Evolutionary conservation across 2,888 invertebrate genomes (phyloP), one percentile per base, ranked within the genome.

Genomic region (Cephus sareptanus): DNA sequence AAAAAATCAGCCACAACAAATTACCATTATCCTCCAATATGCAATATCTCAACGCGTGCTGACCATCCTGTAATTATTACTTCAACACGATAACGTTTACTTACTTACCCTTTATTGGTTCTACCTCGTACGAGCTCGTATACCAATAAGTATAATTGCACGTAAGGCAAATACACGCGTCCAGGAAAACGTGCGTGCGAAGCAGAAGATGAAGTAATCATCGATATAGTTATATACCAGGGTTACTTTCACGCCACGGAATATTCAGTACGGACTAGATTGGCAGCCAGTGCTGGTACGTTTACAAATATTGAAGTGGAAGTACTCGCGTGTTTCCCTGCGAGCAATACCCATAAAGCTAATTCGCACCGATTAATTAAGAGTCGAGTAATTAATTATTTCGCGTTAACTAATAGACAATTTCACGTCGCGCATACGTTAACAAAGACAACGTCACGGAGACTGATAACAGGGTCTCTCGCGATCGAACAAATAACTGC

Each of bases 381-480:
- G 69, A 73, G 12, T 69, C 11, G 23, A 75, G 33, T 70, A 75
- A 77, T 77, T 75, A 77, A 75, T 73, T 56, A 75, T 77, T 77
- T 75, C 77, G 75, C 23, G 35, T 34, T 56, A 56, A 13, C 34
- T 33, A 75, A 75, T 56, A 30, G 31, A 40, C n/a, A 75, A 75
- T 56, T 23, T 9, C 23, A 23, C 40, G 40, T 40, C 40, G 40
- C 15, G 40, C 40, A 15, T 15, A 0, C 15, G 15, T 40, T 40
- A 40, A 40, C 40, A 6, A 15, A 15, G 40, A 40, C 15, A 4
- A 40, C 15, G 15, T 15, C 40, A 15, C 40, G 40, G 6, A 15
- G 40, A 40, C 40, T 40, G 40, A 40, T 40, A 40, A 40, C 1
- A 40, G 40, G 15, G 15, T 15, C 40, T 15, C 40, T 6, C 15